Evolutionary conservation across 2,113 vertebrate species (phyloP).

Genomic region (Sapajus apella): DNA sequence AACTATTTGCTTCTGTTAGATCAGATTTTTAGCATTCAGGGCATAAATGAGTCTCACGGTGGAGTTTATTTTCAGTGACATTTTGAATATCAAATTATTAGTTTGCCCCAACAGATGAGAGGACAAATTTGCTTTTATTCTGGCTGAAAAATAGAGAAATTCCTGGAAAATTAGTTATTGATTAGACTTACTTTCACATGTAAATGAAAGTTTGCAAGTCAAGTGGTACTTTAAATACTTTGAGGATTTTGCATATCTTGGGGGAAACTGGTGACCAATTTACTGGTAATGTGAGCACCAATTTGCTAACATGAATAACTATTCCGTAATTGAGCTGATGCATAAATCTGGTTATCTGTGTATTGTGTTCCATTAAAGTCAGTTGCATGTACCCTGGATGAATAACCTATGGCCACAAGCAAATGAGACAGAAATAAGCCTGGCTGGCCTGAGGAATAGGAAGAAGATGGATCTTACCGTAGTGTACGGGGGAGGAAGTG

Average conservation of each 20-base stretch:
- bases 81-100: not conserved
- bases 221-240: not conserved
- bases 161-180: not conserved
- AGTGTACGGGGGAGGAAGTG: not conserved
- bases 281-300: not conserved
- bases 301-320: not conserved
- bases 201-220: slow-evolving; percentile 6
- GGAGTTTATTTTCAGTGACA: not conserved
- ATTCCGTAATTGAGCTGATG: not conserved
- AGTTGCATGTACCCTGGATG: not conserved
- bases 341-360: not conserved
- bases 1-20: slow-evolving; percentile 65
- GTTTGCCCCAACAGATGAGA: not conserved
- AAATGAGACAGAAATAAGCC: not conserved
- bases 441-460: not conserved
- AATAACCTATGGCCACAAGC: not conserved
- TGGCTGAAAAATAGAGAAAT: slow-evolving; percentile 11
- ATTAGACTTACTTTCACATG: not conserved
- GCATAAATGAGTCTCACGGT: not conserved
- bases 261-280: not conserved
- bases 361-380: not conserved
- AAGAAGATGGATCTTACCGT: not conserved
- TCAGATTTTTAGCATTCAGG: slow-evolving; percentile 74
- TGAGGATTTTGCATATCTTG: not conserved
- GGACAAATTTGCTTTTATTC: not conserved